Percentiles rank a stretch among this genome's conserved stretches.
Evolutionary conservation across 1,140 invertebrate genomes (phyloP).

Genomic region (Gyrodactylus salaris): DNA sequence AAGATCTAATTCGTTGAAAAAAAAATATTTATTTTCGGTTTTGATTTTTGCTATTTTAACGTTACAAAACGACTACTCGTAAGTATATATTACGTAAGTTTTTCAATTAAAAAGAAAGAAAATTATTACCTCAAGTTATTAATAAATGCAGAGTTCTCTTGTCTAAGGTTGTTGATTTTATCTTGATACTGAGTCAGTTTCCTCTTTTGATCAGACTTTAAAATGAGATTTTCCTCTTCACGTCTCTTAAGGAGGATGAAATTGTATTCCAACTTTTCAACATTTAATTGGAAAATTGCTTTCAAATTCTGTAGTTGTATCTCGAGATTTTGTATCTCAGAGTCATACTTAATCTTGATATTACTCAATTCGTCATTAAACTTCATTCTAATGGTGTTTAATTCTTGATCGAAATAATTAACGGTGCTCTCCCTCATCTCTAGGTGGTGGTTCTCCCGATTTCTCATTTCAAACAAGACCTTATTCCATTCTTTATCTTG

Average conservation of each 20-base stretch:
- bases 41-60: not conserved
- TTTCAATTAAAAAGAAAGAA: slow-evolving; percentile 11
- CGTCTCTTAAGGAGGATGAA: slow-evolving; percentile 43
- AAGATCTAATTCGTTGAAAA: not conserved
- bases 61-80: not conserved
- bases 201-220: slow-evolving; percentile 43
- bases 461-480: not conserved
- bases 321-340: slow-evolving; percentile 27
- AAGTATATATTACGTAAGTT: slow-evolving; percentile 1
- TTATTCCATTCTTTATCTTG: not conserved
- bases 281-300: slow-evolving; percentile 33
- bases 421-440: not conserved
- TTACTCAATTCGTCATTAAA: not conserved
- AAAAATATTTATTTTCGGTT: not conserved
- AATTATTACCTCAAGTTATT: slow-evolving; percentile 25
- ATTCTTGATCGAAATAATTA: not conserved
- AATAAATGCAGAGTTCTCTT: slow-evolving; percentile 28
- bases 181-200: slow-evolving; percentile 33
- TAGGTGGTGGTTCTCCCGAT: not conserved
- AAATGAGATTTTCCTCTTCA: slow-evolving; percentile 46
- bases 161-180: slow-evolving; percentile 27
- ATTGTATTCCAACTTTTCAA: slow-evolving; percentile 52
- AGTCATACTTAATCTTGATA: not conserved
- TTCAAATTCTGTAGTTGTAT: slow-evolving; percentile 40
- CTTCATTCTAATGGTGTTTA: not conserved